Conservation (phyloP, 2,888 invertebrate species). For the Prosopocoilus inquinatus region DNA sequence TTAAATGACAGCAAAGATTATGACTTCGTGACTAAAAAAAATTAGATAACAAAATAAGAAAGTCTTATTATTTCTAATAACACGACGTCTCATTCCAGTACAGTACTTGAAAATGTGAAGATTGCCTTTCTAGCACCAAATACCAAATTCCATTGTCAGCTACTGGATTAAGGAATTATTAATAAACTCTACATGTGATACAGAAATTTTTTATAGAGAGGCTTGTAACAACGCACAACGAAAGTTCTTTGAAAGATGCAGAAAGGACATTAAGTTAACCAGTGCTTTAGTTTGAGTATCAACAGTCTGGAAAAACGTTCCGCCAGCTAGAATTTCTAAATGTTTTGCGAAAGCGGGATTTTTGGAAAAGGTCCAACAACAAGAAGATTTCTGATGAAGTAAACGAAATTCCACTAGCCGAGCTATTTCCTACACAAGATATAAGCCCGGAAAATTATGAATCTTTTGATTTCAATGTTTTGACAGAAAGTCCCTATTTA, state of each 20-base stretch:
- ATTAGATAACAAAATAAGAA: neutral
- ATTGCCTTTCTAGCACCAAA: slow-evolving; percentile 2
- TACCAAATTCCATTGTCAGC: neutral
- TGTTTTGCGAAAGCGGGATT: too few species aligned
- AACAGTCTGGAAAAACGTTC: too few species aligned
- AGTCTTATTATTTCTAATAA: neutral
- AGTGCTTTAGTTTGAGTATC: neutral
- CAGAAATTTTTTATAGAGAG: neutral
- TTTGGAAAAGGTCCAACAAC: too few species aligned
- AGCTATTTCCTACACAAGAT: neutral
- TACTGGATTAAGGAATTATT: slow-evolving; percentile 1
- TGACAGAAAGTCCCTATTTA: neutral
- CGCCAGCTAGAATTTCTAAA: too few species aligned
- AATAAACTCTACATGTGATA: neutral
- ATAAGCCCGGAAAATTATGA: too few species aligned
- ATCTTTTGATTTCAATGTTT: neutral
- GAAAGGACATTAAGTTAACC: slow-evolving; percentile 1
- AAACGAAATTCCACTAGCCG: neutral
- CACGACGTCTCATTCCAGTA: slow-evolving; percentile 24
- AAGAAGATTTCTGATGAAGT: too few species aligned
- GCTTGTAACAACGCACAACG: too few species aligned
- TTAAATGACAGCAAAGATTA: neutral
- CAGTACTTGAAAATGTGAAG: slow-evolving; percentile 5
- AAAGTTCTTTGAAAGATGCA: neutral
- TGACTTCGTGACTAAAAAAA: neutral